Base-by-base conservation (phyloP, 2,113 vertebrate species). In the Ramphastos sulfuratus region DNA sequence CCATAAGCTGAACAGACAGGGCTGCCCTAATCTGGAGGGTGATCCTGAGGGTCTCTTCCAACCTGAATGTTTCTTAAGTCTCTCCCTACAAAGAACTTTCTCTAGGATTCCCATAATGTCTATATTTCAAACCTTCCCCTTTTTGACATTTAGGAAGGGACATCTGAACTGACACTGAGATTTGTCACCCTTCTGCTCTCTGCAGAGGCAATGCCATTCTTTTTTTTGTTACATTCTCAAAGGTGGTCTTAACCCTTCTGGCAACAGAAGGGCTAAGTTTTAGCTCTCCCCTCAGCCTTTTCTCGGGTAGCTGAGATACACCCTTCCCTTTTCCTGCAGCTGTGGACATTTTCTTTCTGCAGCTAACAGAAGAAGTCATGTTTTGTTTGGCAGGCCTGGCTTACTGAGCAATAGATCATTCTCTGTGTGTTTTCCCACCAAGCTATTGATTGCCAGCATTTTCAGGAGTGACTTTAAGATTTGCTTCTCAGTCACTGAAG, bases 341-440 rank as follows among this genome's bases (percentile, higher is more conserved):
- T 63, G 55, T 20, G 31, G 46, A 31, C 1, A 2, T 27, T 52
- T 74, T 52, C 50, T 52, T 52, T 18, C 50, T 25, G 39, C 73
- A 73, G 66, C 55, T 50, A 35, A 79, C 10, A 25, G 25, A 23
- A 56, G 39, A 23, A 56, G 39, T 56, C 64, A 5, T 4, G 1
- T 17, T 13, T 52, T 3, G 35, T 15, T 21, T 42, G 72, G 46
- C 33, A 48, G 39, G 46, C 33, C 77, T 30, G 39, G 7, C 30
- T 27, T 9, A 17, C 30, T 21, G 16, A 56, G 66, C 48, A 17
- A 2, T 9, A 2, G 1, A 1, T 12, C 21, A 4, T 33, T 30
- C 21, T 28, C 60, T 20, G 9, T 9, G 35, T 31, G 37, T 30
- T 50, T 25, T 35, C 46, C 46, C 24, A 63, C 48, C 39, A 5